Evolutionary conservation across 2,797 vertebrate species (phyloP).

Genomic region (Babyrousa celebensis): DNA sequence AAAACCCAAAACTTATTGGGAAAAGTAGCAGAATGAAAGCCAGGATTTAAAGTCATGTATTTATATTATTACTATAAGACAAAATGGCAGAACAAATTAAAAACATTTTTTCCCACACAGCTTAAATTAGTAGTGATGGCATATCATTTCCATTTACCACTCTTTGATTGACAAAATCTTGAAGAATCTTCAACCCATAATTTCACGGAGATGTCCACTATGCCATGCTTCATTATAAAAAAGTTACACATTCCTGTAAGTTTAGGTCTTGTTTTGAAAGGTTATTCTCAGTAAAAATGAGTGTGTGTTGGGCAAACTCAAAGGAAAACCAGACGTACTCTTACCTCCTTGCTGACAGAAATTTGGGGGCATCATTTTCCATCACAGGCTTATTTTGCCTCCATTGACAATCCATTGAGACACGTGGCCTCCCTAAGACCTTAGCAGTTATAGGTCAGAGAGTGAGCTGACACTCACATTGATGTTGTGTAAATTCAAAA

Average conservation of each 20-base stretch:
- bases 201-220: not conserved
- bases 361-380: not conserved
- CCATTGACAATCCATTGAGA: not conserved
- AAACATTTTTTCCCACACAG: not conserved
- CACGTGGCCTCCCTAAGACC: not conserved
- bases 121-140: slow-evolving; percentile 19
- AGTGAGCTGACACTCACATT: not conserved
- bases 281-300: slow-evolving; percentile 56
- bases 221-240: not conserved
- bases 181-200: not conserved
- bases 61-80: slow-evolving; percentile 48
- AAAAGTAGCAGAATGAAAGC: slow-evolving; percentile 46
- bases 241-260: slow-evolving; percentile 34
- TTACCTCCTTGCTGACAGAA: not conserved
- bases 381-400: not conserved
- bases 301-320: not conserved
- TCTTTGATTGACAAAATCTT: not conserved
- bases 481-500: not conserved
- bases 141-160: not conserved
- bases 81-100: not conserved
- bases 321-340: not conserved
- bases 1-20: not conserved
- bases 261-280: slow-evolving; percentile 43
- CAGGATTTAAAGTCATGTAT: slow-evolving; percentile 29
- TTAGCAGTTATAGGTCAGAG: not conserved